Base-by-base conservation (phyloP, 2,797 vertebrate species). In the Labeo calbasu region DNA sequence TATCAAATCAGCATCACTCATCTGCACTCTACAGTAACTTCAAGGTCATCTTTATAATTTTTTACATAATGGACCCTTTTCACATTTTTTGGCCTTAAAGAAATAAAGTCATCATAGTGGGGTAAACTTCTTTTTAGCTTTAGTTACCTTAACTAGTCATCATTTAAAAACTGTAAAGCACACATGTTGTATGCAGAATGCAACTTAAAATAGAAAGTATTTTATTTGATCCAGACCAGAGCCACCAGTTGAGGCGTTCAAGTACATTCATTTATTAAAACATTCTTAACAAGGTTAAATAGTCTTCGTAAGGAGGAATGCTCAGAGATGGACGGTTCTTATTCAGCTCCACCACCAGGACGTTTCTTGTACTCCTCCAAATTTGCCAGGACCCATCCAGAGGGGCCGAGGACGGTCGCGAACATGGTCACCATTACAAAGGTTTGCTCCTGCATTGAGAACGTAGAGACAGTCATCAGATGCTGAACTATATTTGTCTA, bases 341-440 rank as follows among this genome's bases (percentile, higher is more conserved):
- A 25, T 59, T n/a, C 10, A 36, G 53, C 43, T 5, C 46, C 40
- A 50, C 46, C 40, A 50, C 59, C 83, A 3, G 69, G 51, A 23
- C 77, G 88, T 12, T 87, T 90, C 91, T 93, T 96, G 89, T 96
- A 96, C 84, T 91, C 70, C 8, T 96, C 94, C 87, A 97, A 79
- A 85, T 96, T 89, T 53, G 91, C 0, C 84, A 96, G 79, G 40
- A 97, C 11, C 94, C 94, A 97, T 65, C 94, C 88, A 0, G 94
- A 93, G 0, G 96, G 95, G 2, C 82, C 65, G 87, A 97, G 76
- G 84, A 96, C 87, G 51, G 89, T 48, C 4, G 68, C 0, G 9
- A 95, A 92, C 48, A 95, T 7, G 87, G 0, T 2, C 0, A 10
- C 0, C 89, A 95, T 15, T 2, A 83, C 94, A 7, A 95, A 82